Evolutionary conservation across 1,140 invertebrate species (phyloP).

Genomic region (Drosophila littoralis): DNA sequence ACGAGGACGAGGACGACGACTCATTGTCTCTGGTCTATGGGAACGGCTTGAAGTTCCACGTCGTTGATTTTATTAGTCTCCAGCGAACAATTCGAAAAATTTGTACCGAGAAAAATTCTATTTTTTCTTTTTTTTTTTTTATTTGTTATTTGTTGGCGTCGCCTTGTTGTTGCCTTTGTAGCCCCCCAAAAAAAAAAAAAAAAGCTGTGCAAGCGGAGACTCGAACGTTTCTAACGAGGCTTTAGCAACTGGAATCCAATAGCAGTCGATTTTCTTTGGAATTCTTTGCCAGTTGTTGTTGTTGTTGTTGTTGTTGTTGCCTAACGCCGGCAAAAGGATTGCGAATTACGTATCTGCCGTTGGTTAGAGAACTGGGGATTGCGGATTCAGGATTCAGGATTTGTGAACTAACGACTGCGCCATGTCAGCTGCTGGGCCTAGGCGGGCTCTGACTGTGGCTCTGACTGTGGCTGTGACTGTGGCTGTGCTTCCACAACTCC

Average conservation of each 20-base stretch:
- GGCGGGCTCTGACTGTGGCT: not conserved
- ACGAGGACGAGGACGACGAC: constrained; percentile 48
- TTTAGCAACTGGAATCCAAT: constrained; percentile 67
- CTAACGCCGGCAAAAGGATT: constrained; percentile 63
- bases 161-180: constrained; percentile 59
- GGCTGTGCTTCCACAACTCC: not conserved
- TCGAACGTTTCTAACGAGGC: constrained; percentile 1
- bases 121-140: constrained; percentile 36
- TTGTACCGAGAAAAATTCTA: constrained; percentile 76
- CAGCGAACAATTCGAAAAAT: constrained; percentile 84
- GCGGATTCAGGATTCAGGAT: constrained; percentile 22
- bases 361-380: constrained; percentile 7
- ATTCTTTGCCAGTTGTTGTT: constrained; percentile 55
- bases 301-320: constrained; percentile 40
- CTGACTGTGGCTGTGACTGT: not conserved
- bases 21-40: constrained; percentile 81
- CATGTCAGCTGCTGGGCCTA: constrained; percentile 1
- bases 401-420: constrained; percentile 62
- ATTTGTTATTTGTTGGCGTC: constrained; percentile 11
- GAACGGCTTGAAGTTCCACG: constrained; percentile 83
- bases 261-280: constrained; percentile 80
- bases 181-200: constrained; percentile 12
- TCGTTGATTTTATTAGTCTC: constrained; percentile 85
- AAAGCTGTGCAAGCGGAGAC: constrained; percentile 30
- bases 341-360: constrained; percentile 35